Base-by-base conservation (phyloP, 1,140 invertebrate species). In the Riptortus pedestris region DNA sequence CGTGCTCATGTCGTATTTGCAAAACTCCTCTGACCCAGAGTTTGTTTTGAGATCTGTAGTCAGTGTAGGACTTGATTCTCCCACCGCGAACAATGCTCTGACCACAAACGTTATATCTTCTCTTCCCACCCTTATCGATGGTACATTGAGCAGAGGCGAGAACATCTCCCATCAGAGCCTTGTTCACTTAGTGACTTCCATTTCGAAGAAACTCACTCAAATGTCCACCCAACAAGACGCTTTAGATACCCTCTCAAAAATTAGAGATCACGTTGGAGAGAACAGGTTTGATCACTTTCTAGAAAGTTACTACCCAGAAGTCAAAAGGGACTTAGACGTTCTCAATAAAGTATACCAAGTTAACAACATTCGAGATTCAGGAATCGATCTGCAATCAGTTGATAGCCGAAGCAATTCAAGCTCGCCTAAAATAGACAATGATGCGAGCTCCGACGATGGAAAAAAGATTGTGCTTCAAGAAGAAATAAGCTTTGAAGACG, bases 221-320 rank as follows among this genome's bases (percentile, higher is more conserved):
- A 75, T 81, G 0, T 73, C 79, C 0, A 83, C 85, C 68, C 84
- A 85, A 72, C 85, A 88, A 71, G 80, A 84, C 1, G 81, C 83
- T 0, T 68, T 87, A 0, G 79, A 82, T 55, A 83, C 86, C 0
- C 70, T 88, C 12, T 73, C 81, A 12, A 85, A 85, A 74, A 80
- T 88, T 28, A 77, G 80, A 16, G 80, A 85, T 45, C 72, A 81
- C 0, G 76, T 87, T 22, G 86, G 85, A 0, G 71, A 73, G 1
- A 72, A 78, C n/a, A 79, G 83, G 62, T 87, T 87, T 69, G 76
- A 83, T 67, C 70, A 72, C 12, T 76, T 79, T 55, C 65, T 82
- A 7, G 66, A 69, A 3, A 74, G 76, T 16, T 69, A 78, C 67
- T 70, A 79, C 74, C 70, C 75, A 20, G 81, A 80, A 59, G 74